Evolutionary conservation across 1,140 invertebrate species (phyloP).

Genomic region (Alviniconcha marisindica): DNA sequence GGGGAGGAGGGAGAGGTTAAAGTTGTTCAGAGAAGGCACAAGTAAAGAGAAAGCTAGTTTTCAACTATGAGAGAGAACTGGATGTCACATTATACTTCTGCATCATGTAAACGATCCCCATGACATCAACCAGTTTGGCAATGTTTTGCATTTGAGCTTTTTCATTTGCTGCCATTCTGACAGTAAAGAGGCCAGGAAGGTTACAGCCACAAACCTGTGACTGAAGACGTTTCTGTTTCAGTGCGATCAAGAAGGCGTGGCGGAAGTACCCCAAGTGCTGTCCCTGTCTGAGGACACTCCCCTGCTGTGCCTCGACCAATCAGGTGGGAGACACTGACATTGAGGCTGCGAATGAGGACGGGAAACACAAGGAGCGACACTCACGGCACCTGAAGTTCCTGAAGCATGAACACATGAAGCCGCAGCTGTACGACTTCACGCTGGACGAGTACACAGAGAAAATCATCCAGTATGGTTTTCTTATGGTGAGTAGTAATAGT

Average conservation of each 20-base stretch:
- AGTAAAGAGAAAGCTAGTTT: too few species aligned
- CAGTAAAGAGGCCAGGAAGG: too few species aligned
- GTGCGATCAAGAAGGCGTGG: conserved; percentile 56
- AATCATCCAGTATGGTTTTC: conserved; percentile 76
- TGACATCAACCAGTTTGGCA: too few species aligned
- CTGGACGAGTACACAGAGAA: conserved; percentile 77
- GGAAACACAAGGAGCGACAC: not conserved
- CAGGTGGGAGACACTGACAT: conserved; percentile 27
- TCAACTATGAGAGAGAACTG: too few species aligned
- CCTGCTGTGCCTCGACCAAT: conserved; percentile 21
- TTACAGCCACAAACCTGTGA: too few species aligned
- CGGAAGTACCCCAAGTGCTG: conserved; percentile 57
- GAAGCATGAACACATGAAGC: conserved; percentile 72
- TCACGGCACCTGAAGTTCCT: conserved; percentile 52
- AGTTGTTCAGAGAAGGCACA: too few species aligned
- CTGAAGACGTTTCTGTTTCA: not conserved
- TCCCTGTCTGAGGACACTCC: conserved; percentile 24
- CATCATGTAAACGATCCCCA: too few species aligned
- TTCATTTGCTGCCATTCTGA: too few species aligned
- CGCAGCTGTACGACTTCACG: conserved; percentile 74
- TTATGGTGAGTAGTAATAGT: conserved; percentile 71
- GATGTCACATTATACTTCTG: too few species aligned
- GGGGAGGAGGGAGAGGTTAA: too few species aligned
- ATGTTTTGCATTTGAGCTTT: too few species aligned
- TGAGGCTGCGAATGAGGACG: not conserved